Conservation (phyloP, 2,797 vertebrate genomes). For the Kryptolebias ocellatus region DNA sequence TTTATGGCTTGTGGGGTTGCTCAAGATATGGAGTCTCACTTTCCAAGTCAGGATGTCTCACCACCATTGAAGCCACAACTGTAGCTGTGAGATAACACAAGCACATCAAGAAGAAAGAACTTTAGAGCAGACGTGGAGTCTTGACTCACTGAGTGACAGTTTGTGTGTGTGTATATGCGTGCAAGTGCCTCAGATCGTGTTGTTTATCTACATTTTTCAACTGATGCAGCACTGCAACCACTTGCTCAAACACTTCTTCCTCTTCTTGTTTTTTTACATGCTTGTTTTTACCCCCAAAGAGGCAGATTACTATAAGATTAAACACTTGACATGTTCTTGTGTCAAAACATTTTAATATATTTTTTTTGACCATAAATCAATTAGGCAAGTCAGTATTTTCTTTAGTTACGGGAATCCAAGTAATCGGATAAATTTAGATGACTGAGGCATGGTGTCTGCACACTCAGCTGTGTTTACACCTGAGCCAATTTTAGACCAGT, state of each 20-base stretch:
- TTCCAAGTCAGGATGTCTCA: constrained; percentile 84
- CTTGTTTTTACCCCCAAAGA: constrained; percentile 59
- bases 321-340: constrained; percentile 26
- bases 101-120: constrained; percentile 69
- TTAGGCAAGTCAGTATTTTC: constrained; percentile 1
- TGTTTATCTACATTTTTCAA: constrained; percentile 72
- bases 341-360: constrained; percentile 20
- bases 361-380: constrained; percentile 25
- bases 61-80: constrained; percentile 84
- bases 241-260: constrained; percentile 69
- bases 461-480: neutral
- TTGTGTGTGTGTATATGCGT: constrained; percentile 16
- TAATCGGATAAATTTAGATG: neutral
- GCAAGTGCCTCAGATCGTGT: constrained; percentile 32
- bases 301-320: constrained; percentile 39
- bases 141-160: constrained; percentile 76
- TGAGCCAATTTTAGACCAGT: neutral
- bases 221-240: constrained; percentile 59
- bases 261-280: constrained; percentile 53
- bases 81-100: constrained; percentile 82
- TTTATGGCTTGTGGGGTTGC: constrained; percentile 83
- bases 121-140: constrained; percentile 78
- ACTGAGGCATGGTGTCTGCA: neutral
- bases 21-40: constrained; percentile 83
- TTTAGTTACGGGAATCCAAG: neutral